Base-by-base conservation (phyloP, 2,113 vertebrate species). In the Paedocypris sp. region DNA sequence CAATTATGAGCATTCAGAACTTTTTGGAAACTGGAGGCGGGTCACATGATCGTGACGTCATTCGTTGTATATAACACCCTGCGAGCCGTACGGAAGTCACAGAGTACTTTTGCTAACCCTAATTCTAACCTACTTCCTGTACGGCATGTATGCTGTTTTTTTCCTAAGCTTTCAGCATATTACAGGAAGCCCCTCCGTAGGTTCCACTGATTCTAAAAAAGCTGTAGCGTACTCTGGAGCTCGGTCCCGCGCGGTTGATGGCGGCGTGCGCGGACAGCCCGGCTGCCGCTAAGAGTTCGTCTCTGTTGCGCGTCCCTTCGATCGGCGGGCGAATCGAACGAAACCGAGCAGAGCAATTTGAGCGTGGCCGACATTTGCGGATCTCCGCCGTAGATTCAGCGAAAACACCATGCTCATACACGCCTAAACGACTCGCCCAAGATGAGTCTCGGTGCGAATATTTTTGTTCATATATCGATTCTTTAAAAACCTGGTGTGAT, bases 31-130 rank as follows among this genome's bases (percentile, higher is more conserved):
- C 1, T 13, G 38, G 22, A n/a, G 20, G n/a, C 22, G 4, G 38
- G 5, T 7, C 1, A 41, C 18, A 8, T 20, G 10, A 11, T 31
- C 15, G 3, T 35, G 33, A 56, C 62, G 42, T 69, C 6, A 18
- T 5, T 3, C 1, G 25, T 6, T 6, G 4, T 69, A 61, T 69
- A 61, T 23, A 69, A 61, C 6, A 3, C 1, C 3, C 1, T 2
- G 4, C 46, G 1, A n/a, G n/a, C n/a, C 15, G 10, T 0, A 1
- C 0, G 1, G 0, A 5, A 1, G 1, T 0, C 1, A 7, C 28
- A 49, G 62, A 70, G 68, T 45, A 57, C 57, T 20, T 13, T 0
- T 36, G n/a, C 68, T 70, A 70, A 70, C 68, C 68, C 68, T 70
- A 70, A 25, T 1, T 15, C 4, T 4, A 0, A 2, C 0, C 0